Conservation (phyloP, 2,888 invertebrate species). For the Lottia scabra region DNA sequence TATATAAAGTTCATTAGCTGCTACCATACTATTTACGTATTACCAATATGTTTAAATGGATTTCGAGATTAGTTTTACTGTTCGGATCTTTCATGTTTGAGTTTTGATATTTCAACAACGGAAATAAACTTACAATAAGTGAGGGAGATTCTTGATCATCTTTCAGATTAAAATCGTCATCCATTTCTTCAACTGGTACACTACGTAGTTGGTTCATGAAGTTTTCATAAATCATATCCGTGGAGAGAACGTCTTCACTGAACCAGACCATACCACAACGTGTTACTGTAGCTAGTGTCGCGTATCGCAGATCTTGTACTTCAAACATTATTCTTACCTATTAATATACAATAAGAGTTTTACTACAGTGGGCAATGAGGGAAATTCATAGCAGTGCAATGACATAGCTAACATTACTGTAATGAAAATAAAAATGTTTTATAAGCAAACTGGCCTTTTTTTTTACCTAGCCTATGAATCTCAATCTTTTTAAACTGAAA, state of each 20-base stretch:
- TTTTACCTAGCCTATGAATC: no score
- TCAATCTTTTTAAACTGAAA: no score
- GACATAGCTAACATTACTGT: no score
- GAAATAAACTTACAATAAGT: constrained; percentile 47
- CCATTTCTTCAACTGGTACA: constrained; percentile 65
- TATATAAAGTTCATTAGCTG: no score
- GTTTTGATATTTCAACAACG: no score
- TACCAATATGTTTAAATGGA: no score
- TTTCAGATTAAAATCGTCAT: constrained; percentile 56
- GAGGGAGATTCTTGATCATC: constrained; percentile 63
- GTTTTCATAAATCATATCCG: constrained; percentile 99
- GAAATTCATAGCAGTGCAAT: not conserved
- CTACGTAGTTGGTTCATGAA: constrained; percentile 87
- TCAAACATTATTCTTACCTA: constrained; percentile 73
- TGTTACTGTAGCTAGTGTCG: constrained; percentile 97
- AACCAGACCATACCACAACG: constrained; percentile 99
- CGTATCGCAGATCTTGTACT: constrained; percentile 97
- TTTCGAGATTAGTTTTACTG: no score
- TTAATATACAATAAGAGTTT: constrained; percentile 7
- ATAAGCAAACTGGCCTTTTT: no score
- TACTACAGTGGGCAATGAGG: not conserved
- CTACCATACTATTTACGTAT: no score
- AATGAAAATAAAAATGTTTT: no score
- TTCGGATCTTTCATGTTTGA: no score
- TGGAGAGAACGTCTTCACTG: constrained; percentile 97